Base-by-base conservation (phyloP, 2,797 vertebrate genomes). In the Sebastes flavidus region DNA sequence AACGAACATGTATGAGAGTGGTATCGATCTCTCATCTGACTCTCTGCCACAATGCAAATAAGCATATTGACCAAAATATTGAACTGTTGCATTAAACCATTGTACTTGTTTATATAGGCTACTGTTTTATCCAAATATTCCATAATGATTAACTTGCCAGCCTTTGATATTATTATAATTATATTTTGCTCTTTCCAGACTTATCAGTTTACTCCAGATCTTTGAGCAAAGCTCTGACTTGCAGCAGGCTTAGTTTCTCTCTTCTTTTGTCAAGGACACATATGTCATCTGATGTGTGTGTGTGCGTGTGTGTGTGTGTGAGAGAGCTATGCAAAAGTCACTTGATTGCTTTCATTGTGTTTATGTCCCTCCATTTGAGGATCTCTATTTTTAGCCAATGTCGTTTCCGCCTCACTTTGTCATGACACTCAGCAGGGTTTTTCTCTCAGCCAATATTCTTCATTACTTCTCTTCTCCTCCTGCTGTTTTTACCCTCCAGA, bases 361-460 rank as follows among this genome's bases (percentile, higher is more conserved):
- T 83, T 74, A 77, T 80, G 65, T 79, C 66, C 22, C 25, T 75
- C 60, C 60, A 65, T 85, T 85, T 89, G 62, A 76, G 69, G 25
- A 75, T 70, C 56, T 79, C 84, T 91, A 87, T 89, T 89, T 89
- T 88, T 82, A 83, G 83, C 42, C 27, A 2, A 2, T 58, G 61
- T 80, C 61, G 4, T 75, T 46, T 52, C 82, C 3, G 10, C 74
- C 65, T 79, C 70, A 79, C 88, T 91, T 90, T 87, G 77, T 88
- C 87, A 86, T 85, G 84, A 84, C 90, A 84, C 85, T 74, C 90
- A 79, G 82, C 87, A 65, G 82, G 84, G 81, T 79, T 88, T 58
- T 80, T 82, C 38, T 77, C 70, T 77, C 83, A 78, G 83, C 59
- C 75, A 66, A 75, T 76, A 77, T 81, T 72, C 77, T 82, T 87